phyloP scores from a whole-genome alignment of 92 coral and sea anemone genomes.

The Porites lobata region DNA sequence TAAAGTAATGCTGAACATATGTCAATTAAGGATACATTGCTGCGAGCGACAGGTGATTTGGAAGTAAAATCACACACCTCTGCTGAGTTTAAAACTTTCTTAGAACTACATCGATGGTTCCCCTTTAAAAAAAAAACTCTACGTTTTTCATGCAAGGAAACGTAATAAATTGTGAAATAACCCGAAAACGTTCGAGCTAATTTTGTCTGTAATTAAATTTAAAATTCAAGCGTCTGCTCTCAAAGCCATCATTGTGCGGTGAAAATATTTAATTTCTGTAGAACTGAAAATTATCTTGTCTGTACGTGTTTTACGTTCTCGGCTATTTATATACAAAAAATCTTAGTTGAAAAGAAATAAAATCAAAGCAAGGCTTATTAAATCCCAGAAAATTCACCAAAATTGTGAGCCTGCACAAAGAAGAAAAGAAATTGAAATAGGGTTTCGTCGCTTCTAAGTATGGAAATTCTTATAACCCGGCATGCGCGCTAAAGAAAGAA shows the following conservation, averaged over 20 bases:
- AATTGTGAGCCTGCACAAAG: neutral
- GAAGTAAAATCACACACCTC: neutral
- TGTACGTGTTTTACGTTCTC: neutral
- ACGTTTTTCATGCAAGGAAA: neutral
- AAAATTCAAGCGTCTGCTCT: neutral
- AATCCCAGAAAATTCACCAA: neutral
- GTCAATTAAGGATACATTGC: neutral
- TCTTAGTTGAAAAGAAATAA: neutral
- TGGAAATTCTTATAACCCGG: neutral
- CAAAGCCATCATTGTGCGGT: neutral
- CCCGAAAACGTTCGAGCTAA: neutral
- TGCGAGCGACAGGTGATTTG: neutral
- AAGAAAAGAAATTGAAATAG: neutral
- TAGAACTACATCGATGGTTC: neutral
- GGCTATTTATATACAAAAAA: neutral
- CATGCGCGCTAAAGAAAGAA: neutral
- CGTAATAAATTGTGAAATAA: neutral
- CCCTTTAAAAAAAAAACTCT: neutral
- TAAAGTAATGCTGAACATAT: neutral
- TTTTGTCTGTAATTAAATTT: constrained; percentile 14
- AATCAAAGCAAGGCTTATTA: neutral
- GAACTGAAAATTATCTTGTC: neutral
- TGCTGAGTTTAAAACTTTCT: neutral
- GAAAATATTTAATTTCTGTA: neutral
- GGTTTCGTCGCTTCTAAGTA: too few relatives aligned